These are phyloP conservation scores for Pimpla rufipes DNA, from an alignment of 2,888 invertebrate genomes.

Conservation along the genomic window DNA sequence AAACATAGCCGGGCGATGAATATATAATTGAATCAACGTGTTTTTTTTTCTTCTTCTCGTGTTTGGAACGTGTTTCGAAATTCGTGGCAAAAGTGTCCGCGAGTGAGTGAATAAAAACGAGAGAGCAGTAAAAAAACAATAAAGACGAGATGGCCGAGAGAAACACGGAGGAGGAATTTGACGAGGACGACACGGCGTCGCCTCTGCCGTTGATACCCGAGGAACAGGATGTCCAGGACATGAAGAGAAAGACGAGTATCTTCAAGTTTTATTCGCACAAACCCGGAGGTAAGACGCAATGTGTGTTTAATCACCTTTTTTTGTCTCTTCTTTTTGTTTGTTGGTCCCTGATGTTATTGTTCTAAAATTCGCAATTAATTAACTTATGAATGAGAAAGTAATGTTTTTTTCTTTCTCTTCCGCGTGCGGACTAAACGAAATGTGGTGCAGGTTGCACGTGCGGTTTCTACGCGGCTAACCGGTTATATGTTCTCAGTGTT, in stretches of 20 bases:
- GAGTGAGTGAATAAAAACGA: constrained; percentile 11
- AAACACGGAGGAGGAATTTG: constrained; percentile 68
- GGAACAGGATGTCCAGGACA: constrained; percentile 72
- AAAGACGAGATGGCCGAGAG: constrained; percentile 44
- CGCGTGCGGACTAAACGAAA: neutral
- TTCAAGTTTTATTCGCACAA: constrained; percentile 80
- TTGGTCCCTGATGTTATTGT: neutral
- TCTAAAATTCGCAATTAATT: neutral
- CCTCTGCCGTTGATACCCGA: constrained; percentile 54
- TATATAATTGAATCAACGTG: constrained; percentile 1
- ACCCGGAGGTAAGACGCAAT: constrained; percentile 76
- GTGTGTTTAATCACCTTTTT: neutral
- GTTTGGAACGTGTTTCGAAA: neutral
- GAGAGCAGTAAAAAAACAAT: neutral
- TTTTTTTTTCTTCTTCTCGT: constrained; percentile 1
- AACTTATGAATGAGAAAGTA: too few species aligned
- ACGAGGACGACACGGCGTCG: constrained; percentile 43
- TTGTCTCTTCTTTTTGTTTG: constrained; percentile 1
- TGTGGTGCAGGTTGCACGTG: neutral
- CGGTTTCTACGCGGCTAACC: neutral
- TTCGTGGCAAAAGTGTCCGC: neutral
- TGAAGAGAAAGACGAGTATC: constrained; percentile 80
- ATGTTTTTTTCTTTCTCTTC: neutral
- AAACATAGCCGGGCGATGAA: constrained; percentile 9
- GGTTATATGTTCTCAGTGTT: neutral